Evolutionary conservation across 2,797 vertebrate genomes (phyloP), one percentile per base, ranked within the genome.

Genomic region (Sebastolobus altivelis): DNA sequence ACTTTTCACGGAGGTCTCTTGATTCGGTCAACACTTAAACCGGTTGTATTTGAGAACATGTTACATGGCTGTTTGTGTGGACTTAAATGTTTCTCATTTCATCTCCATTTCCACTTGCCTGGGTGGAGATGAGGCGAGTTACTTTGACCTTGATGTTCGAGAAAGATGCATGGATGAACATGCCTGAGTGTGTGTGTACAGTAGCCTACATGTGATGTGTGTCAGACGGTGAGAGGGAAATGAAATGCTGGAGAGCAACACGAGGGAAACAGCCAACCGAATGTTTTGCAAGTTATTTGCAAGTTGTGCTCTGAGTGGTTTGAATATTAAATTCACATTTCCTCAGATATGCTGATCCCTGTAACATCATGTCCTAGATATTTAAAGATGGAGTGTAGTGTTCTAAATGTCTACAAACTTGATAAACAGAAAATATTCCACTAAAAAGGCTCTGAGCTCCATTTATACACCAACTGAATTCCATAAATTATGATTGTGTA

Each of bases 251-350:
- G 18, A 29, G 40, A 65, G 77, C 67, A 12, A 31, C 59, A 31
- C 0, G 0, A 52, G 35, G 62, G 27, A 78, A 54, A 65, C 58
- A 61, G 35, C 40, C 33, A 0, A 14, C 25, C 38, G 3, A 61
- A 72, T 84, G 67, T 65, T 85, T 79, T 87, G 63, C 78, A 84
- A 75, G 62, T 49, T 46, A 33, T 79, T 87, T 87, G 73, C 77
- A 79, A 70, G 52, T 79, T 70, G 27, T 25, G 38, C 38, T 56
- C 49, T 3, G 16, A 62, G 4, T 46, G 11, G 69, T 82, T 74
- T 86, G 75, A 83, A 81, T 68, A 80, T 76, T 56, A 81, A 67
- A 87, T 79, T 0, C 35, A 63, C 31, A 56, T 74, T 61, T 74
- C 27, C 54, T 52, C 49, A 56, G n/a, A 77, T 65, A 22, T 60